A percentile compares a stretch with the other conserved stretches of the same genome.
Conservation (phyloP, 2,888 invertebrate species). For the Papilio demoleus region DNA sequence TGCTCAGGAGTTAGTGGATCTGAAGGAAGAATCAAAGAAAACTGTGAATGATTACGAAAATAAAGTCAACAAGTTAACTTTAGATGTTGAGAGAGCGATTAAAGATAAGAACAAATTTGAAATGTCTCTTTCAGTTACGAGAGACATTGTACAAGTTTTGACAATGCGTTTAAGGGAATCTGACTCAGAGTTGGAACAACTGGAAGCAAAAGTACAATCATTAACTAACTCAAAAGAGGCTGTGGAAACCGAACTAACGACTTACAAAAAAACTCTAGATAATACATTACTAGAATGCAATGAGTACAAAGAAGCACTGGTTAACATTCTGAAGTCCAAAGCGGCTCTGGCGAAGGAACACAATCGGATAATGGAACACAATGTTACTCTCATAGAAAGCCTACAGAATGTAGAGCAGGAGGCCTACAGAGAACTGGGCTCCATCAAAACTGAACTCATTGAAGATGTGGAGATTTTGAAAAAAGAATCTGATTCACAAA, state of each 20-base stretch:
- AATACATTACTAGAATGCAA: constrained; percentile 71
- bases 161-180: constrained; percentile 83
- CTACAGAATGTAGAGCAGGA: constrained; percentile 77
- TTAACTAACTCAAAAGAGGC: constrained; percentile 65
- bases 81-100: constrained; percentile 70
- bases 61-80: constrained; percentile 70
- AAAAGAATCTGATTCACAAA: constrained; percentile 74
- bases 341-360: constrained; percentile 76
- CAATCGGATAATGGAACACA: constrained; percentile 78
- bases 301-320: constrained; percentile 77
- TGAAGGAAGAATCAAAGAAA: constrained; percentile 69
- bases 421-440: constrained; percentile 75
- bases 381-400: constrained; percentile 76
- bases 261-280: constrained; percentile 67
- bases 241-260: constrained; percentile 66
- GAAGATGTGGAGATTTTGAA: constrained; percentile 77
- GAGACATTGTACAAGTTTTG: constrained; percentile 84
- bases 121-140: constrained; percentile 83
- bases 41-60: constrained; percentile 72
- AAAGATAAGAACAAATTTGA: constrained; percentile 83
- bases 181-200: constrained; percentile 83
- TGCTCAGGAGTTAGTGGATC: constrained; percentile 59
- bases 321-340: constrained; percentile 76
- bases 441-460: constrained; percentile 75
- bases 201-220: constrained; percentile 71